phyloP scores from a whole-genome alignment of 2,888 invertebrate genomes.

The Rhagium mordax region DNA sequence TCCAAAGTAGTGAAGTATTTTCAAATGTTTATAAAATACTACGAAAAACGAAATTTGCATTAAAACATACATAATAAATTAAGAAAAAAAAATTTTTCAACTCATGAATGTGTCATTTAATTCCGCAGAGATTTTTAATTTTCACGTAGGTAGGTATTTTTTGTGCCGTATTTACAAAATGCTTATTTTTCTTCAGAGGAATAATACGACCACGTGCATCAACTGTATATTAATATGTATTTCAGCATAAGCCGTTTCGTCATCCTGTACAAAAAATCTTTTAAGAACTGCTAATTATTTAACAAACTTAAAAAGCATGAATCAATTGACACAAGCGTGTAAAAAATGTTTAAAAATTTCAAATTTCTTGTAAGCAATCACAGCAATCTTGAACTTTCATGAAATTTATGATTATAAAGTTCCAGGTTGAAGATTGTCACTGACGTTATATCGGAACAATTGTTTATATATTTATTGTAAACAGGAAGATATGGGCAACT shows the following conservation, averaged over 20 bases:
- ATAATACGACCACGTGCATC: no score
- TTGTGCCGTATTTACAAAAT: no score
- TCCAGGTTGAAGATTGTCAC: conserved; percentile 28
- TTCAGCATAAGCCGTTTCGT: background rate
- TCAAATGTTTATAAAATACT: no score
- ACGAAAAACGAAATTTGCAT: no score
- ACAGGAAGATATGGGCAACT: conserved; percentile 66
- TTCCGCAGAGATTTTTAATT: no score
- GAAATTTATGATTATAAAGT: conserved; percentile 5
- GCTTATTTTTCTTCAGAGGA: no score
- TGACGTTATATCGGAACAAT: conserved; percentile 44
- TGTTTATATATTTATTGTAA: conserved; percentile 59
- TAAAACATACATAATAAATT: no score
- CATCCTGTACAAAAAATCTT: background rate
- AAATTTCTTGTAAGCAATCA: background rate
- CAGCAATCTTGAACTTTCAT: background rate
- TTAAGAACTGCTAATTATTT: background rate
- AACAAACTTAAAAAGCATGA: background rate
- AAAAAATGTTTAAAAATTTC: background rate
- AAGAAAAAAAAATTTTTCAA: no score
- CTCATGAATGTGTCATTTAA: no score
- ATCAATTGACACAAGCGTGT: background rate
- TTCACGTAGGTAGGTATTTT: no score
- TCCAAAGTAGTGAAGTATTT: no score
- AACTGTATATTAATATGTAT: background rate